These are phyloP conservation scores for Euzophera pinguis DNA, from an alignment of 2,888 invertebrate species.

Conservation along the genomic window DNA sequence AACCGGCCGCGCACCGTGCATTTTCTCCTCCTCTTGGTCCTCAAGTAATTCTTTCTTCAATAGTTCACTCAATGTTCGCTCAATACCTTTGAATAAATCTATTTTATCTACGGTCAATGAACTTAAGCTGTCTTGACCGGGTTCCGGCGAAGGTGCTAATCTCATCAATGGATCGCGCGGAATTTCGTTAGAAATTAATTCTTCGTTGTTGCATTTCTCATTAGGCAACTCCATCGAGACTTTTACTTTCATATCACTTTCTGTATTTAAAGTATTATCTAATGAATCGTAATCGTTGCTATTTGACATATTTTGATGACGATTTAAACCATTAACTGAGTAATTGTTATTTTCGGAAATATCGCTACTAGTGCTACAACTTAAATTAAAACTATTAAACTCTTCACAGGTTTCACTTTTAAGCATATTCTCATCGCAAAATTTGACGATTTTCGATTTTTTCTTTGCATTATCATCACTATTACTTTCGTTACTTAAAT, in stretches of 20 bases:
- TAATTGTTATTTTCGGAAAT: conserved; percentile 52
- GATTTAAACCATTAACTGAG: conserved; percentile 50
- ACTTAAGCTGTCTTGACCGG: conserved; percentile 38
- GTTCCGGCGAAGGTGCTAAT: conserved; percentile 61
- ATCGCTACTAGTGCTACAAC: conserved; percentile 52
- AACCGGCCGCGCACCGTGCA: conserved; percentile 65
- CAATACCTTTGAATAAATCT: conserved; percentile 75
- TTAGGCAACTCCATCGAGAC: conserved; percentile 51
- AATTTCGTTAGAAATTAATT: conserved; percentile 38
- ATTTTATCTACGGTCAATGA: conserved; percentile 57
- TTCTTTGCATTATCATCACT: conserved; percentile 39
- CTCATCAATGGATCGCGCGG: conserved; percentile 41
- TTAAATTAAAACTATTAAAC: conserved; percentile 68
- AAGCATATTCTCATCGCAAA: conserved; percentile 69
- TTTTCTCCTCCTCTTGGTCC: conserved; percentile 72
- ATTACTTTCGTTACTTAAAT: conserved; percentile 39
- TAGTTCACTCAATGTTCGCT: conserved; percentile 76
- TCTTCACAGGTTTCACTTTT: conserved; percentile 68
- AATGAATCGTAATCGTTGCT: conserved; percentile 60
- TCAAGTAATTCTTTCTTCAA: conserved; percentile 77
- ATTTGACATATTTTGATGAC: conserved; percentile 53
- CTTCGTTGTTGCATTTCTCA: conserved; percentile 39
- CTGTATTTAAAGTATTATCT: conserved; percentile 45
- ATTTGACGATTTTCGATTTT: conserved; percentile 52
- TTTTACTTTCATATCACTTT: conserved; percentile 61